Conservation (phyloP, 2,113 vertebrate genomes). For the Amphiprion percula region DNA sequence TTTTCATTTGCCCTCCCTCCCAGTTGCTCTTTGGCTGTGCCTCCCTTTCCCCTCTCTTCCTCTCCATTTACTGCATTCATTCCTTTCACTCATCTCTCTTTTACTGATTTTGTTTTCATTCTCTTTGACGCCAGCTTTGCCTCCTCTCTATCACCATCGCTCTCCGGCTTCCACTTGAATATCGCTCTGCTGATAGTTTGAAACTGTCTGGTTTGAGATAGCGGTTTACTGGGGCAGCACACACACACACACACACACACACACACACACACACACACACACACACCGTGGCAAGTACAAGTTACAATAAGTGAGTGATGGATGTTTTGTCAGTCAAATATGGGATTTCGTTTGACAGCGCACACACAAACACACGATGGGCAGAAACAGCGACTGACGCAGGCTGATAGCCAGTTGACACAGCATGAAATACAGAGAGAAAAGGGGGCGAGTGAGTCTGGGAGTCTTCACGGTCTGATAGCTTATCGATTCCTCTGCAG, state of each 20-base stretch:
- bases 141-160: background rate
- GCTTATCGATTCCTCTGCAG: constrained; percentile 71
- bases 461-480: constrained; percentile 55
- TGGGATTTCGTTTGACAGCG: constrained; percentile 45
- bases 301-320: constrained; percentile 31
- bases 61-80: constrained; percentile 38
- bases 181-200: background rate
- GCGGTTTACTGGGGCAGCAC: constrained; percentile 8
- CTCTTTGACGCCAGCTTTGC: constrained; percentile 29
- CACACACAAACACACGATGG: constrained; percentile 4
- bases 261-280: constrained; percentile 28
- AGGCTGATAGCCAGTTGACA: constrained; percentile 20
- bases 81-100: constrained; percentile 22
- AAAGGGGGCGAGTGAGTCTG: constrained; percentile 8
- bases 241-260: constrained; percentile 27
- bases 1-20: constrained; percentile 30
- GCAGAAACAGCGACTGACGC: constrained; percentile 27
- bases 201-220: constrained; percentile 20
- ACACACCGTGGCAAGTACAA: background rate
- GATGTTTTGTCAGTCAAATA: constrained; percentile 62
- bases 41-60: background rate
- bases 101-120: constrained; percentile 8
- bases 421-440: constrained; percentile 27
- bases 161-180: background rate
- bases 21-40: constrained; percentile 10